Evolutionary conservation across 2,113 vertebrate genomes (phyloP).

Genomic region (Fukomys damarensis): DNA sequence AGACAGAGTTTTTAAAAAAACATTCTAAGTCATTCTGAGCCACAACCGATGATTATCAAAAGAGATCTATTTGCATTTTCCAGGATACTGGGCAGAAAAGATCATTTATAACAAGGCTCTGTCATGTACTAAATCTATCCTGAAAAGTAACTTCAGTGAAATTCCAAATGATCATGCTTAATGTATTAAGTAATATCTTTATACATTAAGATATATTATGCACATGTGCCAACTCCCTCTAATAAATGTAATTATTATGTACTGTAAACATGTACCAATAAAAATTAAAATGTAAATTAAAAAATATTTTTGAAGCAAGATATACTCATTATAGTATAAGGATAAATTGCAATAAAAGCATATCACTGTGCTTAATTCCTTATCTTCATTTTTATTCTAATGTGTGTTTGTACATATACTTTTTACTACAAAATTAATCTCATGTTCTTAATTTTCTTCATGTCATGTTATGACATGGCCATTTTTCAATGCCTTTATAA

Average conservation of each 20-base stretch:
- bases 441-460: neutral
- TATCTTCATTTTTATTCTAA: constrained; percentile 22
- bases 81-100: neutral
- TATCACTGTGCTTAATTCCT: neutral
- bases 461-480: neutral
- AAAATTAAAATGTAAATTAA: neutral
- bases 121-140: neutral
- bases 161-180: neutral
- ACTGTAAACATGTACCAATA: neutral
- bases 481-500: constrained; percentile 11
- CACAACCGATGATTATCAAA: constrained; percentile 4
- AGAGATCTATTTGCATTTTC: constrained; percentile 6
- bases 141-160: constrained; percentile 12
- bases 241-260: neutral
- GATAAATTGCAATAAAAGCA: neutral
- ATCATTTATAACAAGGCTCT: neutral
- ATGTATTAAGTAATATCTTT: neutral
- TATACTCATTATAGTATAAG: neutral
- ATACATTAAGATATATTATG: neutral
- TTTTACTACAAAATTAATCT: constrained; percentile 26
- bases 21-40: neutral
- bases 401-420: neutral
- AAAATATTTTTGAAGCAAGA: neutral
- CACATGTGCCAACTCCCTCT: neutral
- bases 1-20: neutral